Evolutionary conservation across 2,888 invertebrate genomes (phyloP).

Genomic region (Drosophila trichaetosa): DNA sequence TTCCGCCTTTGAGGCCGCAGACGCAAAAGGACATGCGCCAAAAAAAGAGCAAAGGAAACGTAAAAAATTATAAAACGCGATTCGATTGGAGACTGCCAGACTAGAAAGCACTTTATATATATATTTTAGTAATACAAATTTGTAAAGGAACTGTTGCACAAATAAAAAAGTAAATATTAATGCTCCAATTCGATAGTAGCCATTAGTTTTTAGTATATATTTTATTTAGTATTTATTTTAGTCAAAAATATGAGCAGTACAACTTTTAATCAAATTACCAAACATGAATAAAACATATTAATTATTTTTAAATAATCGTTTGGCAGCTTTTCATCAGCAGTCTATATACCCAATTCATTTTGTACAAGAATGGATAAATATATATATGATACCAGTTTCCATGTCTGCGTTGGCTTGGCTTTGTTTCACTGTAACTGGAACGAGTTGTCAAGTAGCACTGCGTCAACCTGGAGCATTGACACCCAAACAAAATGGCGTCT

Average conservation of each 20-base stretch:
- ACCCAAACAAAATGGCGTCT: conserved; percentile 67
- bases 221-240: neutral
- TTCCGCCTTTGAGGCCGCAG: conserved; percentile 72
- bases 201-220: too few relatives aligned
- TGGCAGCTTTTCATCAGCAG: neutral
- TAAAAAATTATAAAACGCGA: conserved; percentile 47
- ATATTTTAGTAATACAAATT: rapidly evolving
- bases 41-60: conserved; percentile 58
- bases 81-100: neutral
- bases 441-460: conserved; percentile 58
- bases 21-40: conserved; percentile 75
- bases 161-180: neutral
- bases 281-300: neutral
- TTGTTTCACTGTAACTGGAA: conserved; percentile 43
- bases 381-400: conserved; percentile 19
- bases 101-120: neutral
- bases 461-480: conserved; percentile 63
- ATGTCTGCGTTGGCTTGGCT: conserved; percentile 42
- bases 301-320: neutral
- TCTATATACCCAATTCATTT: conserved; percentile 1
- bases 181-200: neutral
- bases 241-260: neutral
- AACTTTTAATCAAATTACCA: neutral
- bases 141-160: neutral
- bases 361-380: neutral